phyloP scores from a whole-genome alignment of 2,113 vertebrate species.

The Oryzias curvinotus region DNA sequence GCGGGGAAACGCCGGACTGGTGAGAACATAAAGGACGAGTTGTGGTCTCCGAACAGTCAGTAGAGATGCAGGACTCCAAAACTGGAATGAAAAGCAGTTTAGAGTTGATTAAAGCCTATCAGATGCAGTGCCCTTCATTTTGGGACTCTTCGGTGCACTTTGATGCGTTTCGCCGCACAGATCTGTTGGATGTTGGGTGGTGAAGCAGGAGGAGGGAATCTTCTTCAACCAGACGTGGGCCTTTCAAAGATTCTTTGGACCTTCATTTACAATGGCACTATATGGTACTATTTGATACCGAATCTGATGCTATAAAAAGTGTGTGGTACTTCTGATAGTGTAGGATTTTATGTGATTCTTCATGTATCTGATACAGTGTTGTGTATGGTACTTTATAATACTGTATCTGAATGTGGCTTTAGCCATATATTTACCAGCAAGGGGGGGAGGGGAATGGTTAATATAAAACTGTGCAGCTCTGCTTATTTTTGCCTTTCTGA shows the following conservation, averaged over 20 bases:
- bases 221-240: slow-evolving; percentile 55
- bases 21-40: slow-evolving; percentile 77
- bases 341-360: slow-evolving; percentile 72
- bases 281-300: slow-evolving; percentile 73
- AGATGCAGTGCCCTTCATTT: slow-evolving; percentile 59
- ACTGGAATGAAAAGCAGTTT: slow-evolving; percentile 28
- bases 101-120: slow-evolving; percentile 36
- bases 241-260: slow-evolving; percentile 64
- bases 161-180: slow-evolving; percentile 63
- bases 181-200: slow-evolving; percentile 38
- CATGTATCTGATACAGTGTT: slow-evolving; percentile 72
- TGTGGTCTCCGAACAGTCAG: slow-evolving; percentile 67
- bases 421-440: slow-evolving; percentile 82
- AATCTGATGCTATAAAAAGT: slow-evolving; percentile 69
- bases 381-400: slow-evolving; percentile 72
- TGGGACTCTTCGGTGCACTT: slow-evolving; percentile 75
- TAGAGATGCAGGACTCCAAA: slow-evolving; percentile 47
- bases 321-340: slow-evolving; percentile 70
- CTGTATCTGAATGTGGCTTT: slow-evolving; percentile 75
- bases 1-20: slow-evolving; percentile 78
- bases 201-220: slow-evolving; percentile 32
- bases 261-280: slow-evolving; percentile 69
- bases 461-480: slow-evolving; percentile 80
- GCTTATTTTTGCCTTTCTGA: slow-evolving; percentile 76
- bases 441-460: slow-evolving; percentile 70